Base-by-base conservation (phyloP, 2,888 invertebrate species). In the Luperina nickerlii region DNA sequence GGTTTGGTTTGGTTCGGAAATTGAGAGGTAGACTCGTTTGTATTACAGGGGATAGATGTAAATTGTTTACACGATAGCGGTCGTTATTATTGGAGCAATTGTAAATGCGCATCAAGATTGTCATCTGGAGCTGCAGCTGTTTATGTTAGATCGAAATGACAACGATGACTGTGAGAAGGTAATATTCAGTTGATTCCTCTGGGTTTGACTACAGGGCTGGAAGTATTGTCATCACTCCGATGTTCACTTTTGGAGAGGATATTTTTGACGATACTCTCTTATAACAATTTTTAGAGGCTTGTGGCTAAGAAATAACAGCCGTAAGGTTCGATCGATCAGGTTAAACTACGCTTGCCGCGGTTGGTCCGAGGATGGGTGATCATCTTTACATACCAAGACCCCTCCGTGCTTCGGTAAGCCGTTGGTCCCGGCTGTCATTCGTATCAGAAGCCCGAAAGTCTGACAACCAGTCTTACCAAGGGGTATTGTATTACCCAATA, bases 1-100 rank as follows among this genome's bases (percentile, higher is more conserved):
- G 57, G 68, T 69, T 79, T 69, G 73, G 13, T 57, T 51, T 48
- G 3, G 65, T 76, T 62, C 18, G 24, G 45, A 81, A 68, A 79
- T 65, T 45, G 68, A 57, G 45, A 60, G 45, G 54, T 66, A 18
- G 68, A 54, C 71, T 32, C 24, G 42, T 66, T 71, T 65, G 27
- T 27, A 57, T 38, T 38, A 18, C 18, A 79, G 15, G 27, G 32
- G 38, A 18, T 48, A 57, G 20, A 65, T 20, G 11, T 66, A 24
- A 51, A 42, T 73, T 66, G 73, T 79, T 72, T 65, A 42, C 45
- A 27, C 6, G 38, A 57, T 42, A 18, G 6, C 24, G 24, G 15
- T 9, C 9, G 65, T 73, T 57, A 51, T 57, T 76, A 24, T 57
- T 48, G 20, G n/a, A 71, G 51, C n/a, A 32, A 42, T 11, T 71